Base-by-base conservation (phyloP, 1,140 invertebrate species). In the Achatina immaculata region DNA sequence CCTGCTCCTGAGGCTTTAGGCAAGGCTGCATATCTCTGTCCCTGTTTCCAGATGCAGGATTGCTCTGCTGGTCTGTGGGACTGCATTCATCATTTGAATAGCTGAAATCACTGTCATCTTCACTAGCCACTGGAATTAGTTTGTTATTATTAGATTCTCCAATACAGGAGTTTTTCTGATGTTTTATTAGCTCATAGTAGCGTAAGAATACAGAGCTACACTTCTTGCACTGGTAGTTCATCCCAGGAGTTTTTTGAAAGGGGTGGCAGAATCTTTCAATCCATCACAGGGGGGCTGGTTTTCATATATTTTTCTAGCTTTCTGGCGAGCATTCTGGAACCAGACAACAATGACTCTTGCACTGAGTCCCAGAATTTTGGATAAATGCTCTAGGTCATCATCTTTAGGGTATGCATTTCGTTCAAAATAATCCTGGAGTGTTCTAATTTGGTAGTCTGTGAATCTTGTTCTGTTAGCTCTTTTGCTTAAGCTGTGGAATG, bases 351-450 rank as follows among this genome's bases (percentile, higher is more conserved):
- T 95, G 2, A 98, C 97, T 74, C 97, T 94, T 90, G 97, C 98
- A 19, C 95, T 95, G 68, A 99, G 93, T 83, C 95, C 95, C 38
- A 99, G 92, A 69, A 99, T 93, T 92, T 99, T 99, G 38, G 97
- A 98, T 48, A 99, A 93, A 91, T 99, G 99, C 92, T 99, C 98
- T 77, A 99, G 92, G 92, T 99, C 98, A 91, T 99, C 98, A 92
- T 99, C 98, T 93, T 99, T 99, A 14, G 98, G 98, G 91, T 99
- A 99, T 24, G 98, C 98, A 92, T 99, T 99, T 87, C 98, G 98
- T 91, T 99, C 98, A 92, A 99, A 99, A 91, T 99, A 99, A 88
- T 99, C 98, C 92, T 99, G 98, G 34, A 99, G 92, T 0, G 99
- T 97, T 93, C 99, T 98, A 34, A 99, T 98, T 92, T 99, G 98